phyloP scores from a whole-genome alignment of 2,797 vertebrate genomes.

The Karalla daura region DNA sequence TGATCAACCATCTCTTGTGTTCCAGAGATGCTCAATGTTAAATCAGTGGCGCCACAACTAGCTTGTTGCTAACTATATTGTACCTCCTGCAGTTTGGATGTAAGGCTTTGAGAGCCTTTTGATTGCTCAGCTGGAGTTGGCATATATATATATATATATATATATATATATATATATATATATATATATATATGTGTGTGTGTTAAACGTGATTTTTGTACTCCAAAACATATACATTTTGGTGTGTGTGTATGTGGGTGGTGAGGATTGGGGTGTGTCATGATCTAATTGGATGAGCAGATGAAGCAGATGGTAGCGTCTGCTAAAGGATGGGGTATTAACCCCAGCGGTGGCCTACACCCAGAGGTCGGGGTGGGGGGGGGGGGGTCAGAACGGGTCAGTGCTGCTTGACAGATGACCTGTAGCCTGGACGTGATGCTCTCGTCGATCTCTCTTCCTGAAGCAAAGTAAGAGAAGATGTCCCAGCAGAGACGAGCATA shows the following conservation, averaged over 20 bases:
- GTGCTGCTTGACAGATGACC: not conserved
- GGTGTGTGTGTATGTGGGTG: not conserved
- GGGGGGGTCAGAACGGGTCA: constrained; percentile 9
- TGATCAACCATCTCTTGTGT: too few species aligned
- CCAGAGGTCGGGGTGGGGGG: constrained; percentile 2
- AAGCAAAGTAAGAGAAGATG: not conserved
- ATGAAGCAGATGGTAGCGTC: constrained; percentile 41
- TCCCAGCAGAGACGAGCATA: constrained; percentile 9
- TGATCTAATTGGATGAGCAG: constrained; percentile 19
- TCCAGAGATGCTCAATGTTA: too few species aligned
- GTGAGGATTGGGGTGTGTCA: too few species aligned
- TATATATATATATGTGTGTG: not conserved
- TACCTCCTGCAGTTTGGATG: too few species aligned
- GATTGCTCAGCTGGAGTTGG: too few species aligned
- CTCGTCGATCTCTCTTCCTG: constrained; percentile 6
- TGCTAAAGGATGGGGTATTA: constrained; percentile 33
- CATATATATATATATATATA: too few species aligned
- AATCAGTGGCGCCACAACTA: too few species aligned
- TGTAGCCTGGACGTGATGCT: not conserved
- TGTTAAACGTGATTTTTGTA: too few species aligned
- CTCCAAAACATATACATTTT: too few species aligned
- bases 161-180: too few species aligned
- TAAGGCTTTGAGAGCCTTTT: too few species aligned
- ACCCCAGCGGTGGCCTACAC: constrained; percentile 9
- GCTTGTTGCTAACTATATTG: too few species aligned